Percentiles rank a stretch among this genome's conserved stretches.
Evolutionary conservation across 2,797 vertebrate genomes (phyloP).

Genomic region (Propithecus deckenii): DNA sequence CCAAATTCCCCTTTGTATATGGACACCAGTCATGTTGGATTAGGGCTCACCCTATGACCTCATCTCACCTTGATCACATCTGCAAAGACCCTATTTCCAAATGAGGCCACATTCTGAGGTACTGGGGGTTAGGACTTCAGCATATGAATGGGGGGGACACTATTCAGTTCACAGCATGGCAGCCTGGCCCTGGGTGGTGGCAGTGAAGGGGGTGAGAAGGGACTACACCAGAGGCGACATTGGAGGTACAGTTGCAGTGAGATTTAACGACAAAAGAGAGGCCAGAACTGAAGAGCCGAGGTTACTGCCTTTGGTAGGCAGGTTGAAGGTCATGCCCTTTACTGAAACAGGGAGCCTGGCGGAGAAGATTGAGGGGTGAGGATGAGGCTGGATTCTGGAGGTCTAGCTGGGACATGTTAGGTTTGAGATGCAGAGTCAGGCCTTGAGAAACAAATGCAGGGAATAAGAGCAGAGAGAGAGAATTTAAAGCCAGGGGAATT

Average conservation of each 20-base stretch:
- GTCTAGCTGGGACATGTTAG: background rate
- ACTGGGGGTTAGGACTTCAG: background rate
- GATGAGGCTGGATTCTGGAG: background rate
- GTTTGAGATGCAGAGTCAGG: background rate
- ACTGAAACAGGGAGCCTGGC: background rate
- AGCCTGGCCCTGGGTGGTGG: background rate
- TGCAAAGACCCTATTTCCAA: background rate
- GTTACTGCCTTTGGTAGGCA: background rate
- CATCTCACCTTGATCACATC: background rate
- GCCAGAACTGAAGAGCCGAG: background rate
- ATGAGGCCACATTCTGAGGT: background rate
- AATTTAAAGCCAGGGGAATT: background rate
- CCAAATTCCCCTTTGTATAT: background rate
- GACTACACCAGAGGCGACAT: background rate
- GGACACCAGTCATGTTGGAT: background rate
- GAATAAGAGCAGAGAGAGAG: background rate
- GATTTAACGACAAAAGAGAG: background rate
- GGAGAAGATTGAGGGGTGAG: background rate
- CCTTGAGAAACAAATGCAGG: background rate
- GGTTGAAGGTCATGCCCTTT: no score
- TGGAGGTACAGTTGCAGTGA: background rate
- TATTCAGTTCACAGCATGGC: background rate
- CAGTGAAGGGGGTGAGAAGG: background rate
- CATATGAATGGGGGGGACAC: background rate
- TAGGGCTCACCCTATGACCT: background rate